Percentiles rank a stretch among this genome's conserved stretches.
Conservation (phyloP, 2,888 invertebrate species). For the Gryllus longicercus region DNA sequence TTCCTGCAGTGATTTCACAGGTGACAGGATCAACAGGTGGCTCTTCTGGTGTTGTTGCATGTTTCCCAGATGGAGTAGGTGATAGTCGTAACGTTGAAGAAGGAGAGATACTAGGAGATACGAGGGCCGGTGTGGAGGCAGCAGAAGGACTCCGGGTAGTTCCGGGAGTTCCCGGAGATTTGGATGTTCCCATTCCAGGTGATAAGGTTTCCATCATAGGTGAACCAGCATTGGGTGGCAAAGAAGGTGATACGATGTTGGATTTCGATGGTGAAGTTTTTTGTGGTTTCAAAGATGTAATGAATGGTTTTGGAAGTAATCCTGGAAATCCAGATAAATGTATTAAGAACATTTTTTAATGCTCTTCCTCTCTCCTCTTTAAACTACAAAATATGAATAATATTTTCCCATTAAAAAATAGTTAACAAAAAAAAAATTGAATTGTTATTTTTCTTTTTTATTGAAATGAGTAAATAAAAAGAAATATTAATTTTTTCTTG, state of each 20-base stretch:
- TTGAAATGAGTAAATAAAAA: no score
- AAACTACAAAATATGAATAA: no score
- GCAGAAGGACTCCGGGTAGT: slow-evolving; percentile 31
- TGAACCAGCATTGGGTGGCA: slow-evolving; percentile 31
- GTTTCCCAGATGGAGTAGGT: slow-evolving; percentile 37
- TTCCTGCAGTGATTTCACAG: slow-evolving; percentile 70
- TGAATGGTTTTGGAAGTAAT: slow-evolving; percentile 42
- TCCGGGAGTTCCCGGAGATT: slow-evolving; percentile 31
- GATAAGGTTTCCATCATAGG: slow-evolving; percentile 19
- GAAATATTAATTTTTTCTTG: no score
- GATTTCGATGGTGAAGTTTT: slow-evolving; percentile 39
- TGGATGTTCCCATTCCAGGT: slow-evolving; percentile 30
- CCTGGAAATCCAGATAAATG: slow-evolving; percentile 34
- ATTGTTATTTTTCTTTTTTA: no score
- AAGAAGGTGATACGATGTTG: slow-evolving; percentile 34
- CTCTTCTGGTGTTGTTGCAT: slow-evolving; percentile 50
- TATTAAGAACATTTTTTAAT: no score
- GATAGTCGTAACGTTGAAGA: slow-evolving; percentile 37
- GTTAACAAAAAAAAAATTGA: no score
- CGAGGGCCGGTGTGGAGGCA: slow-evolving; percentile 33
- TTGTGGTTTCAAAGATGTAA: slow-evolving; percentile 39
- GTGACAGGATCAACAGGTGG: slow-evolving; percentile 72
- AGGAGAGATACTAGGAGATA: slow-evolving; percentile 37
- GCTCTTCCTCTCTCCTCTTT: no score
- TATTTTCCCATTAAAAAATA: no score